A percentile compares a stretch with the other conserved stretches of the same genome.
Evolutionary conservation across 1,140 invertebrate genomes (phyloP).

Genomic region (Heliothis subflexa): DNA sequence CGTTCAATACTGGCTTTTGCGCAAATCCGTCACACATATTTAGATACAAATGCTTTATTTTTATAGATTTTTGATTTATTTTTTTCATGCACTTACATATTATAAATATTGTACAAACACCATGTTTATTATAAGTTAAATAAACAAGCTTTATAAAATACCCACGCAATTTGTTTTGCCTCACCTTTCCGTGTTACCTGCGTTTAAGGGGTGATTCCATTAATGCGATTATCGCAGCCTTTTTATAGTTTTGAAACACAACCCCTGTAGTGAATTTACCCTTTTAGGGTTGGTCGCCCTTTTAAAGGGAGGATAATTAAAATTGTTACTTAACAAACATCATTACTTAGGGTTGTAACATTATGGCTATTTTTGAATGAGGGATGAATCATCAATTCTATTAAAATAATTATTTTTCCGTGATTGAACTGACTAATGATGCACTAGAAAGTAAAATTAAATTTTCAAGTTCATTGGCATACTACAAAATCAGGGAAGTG

Average conservation of each 20-base stretch:
- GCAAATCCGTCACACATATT: constrained; percentile 38
- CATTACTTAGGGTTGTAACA: not conserved
- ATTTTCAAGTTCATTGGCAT: no score
- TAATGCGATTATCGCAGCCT: constrained; percentile 46
- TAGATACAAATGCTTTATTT: constrained; percentile 4
- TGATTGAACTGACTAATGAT: no score
- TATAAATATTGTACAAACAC: constrained; percentile 67
- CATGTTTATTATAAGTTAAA: constrained; percentile 67
- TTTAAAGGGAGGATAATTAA: constrained; percentile 31
- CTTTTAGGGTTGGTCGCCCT: constrained; percentile 44
- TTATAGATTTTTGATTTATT: constrained; percentile 12
- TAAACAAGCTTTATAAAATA: constrained; percentile 72
- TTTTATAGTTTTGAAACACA: constrained; percentile 47
- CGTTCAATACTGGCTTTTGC: constrained; percentile 29
- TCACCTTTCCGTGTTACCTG: constrained; percentile 66
- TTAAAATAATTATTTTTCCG: not conserved
- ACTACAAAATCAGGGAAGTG: no score
- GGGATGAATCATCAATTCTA: not conserved
- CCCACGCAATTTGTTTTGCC: constrained; percentile 76
- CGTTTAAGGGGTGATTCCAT: constrained; percentile 55
- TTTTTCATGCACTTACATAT: constrained; percentile 49
- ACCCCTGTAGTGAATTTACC: constrained; percentile 24
- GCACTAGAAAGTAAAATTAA: no score
- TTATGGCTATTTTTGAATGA: not conserved
- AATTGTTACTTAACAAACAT: constrained; percentile 30